These are phyloP conservation scores for Mustela nigripes DNA, from an alignment of 2,113 vertebrate species.

Conservation along the genomic window DNA sequence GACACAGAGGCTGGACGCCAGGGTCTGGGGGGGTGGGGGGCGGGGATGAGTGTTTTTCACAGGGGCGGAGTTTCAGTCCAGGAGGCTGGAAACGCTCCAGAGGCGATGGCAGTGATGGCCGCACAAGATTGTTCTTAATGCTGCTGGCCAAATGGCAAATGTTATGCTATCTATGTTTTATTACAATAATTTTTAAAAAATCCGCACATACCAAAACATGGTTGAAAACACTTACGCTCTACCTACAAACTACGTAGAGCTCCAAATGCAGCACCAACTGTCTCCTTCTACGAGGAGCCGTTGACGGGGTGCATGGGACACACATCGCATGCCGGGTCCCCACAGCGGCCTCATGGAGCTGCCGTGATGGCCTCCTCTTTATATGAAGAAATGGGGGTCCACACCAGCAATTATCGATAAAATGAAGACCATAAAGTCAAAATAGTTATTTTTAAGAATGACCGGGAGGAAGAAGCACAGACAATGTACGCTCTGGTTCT, in stretches of 20 bases:
- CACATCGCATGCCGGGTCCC: not conserved
- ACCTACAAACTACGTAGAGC: not conserved
- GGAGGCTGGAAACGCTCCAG: not conserved
- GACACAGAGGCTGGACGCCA: not conserved
- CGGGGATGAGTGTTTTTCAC: rapidly evolving
- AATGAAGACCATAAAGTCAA: not conserved
- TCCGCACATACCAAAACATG: not conserved
- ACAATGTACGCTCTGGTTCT: not conserved
- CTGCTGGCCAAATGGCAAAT: rapidly evolving
- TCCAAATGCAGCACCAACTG: not conserved
- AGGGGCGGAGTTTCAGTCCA: rapidly evolving
- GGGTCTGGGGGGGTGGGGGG: too few species aligned
- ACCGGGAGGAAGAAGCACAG: too few species aligned
- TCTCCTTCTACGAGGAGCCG: rapidly evolving
- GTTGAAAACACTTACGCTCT: not conserved
- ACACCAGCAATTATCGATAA: not conserved
- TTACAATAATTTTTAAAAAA: not conserved
- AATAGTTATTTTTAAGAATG: not conserved
- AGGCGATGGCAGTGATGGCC: too few species aligned
- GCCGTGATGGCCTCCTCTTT: not conserved
- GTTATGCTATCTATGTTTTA: not conserved
- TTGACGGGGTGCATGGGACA: too few species aligned
- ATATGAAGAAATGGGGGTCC: not conserved
- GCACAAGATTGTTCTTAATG: rapidly evolving
- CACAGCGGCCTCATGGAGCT: not conserved